Conservation (phyloP, 1,140 invertebrate genomes). For the Rhopalosiphum padi region DNA sequence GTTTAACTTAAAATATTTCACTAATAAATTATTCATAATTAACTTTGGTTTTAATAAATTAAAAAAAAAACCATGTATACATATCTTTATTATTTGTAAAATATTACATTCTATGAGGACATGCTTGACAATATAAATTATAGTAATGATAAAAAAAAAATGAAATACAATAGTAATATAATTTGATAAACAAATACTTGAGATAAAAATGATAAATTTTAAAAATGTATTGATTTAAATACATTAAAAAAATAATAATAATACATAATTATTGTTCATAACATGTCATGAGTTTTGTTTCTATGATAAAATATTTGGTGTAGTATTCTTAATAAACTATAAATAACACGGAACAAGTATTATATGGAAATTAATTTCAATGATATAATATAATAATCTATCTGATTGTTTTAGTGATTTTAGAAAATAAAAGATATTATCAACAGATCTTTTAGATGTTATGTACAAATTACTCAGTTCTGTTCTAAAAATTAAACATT, state of each 20-base stretch:
- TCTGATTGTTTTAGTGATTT: not conserved
- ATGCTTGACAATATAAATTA: not conserved
- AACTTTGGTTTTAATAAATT: conserved; percentile 18
- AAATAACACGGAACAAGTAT: not conserved
- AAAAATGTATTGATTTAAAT: not conserved
- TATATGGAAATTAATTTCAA: not conserved
- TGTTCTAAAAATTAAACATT: conserved; percentile 9
- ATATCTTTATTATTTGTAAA: not conserved
- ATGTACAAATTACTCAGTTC: conserved; percentile 42
- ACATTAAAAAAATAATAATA: not conserved
- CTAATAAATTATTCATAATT: not conserved
- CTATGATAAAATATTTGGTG: conserved; percentile 3
- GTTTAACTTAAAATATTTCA: not conserved
- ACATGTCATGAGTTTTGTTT: not conserved
- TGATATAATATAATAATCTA: not conserved
- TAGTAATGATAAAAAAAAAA: not conserved
- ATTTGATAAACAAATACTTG: not conserved
- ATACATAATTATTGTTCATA: not conserved
- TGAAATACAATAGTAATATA: not conserved
- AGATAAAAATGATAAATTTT: not conserved
- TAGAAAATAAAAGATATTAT: conserved; percentile 1
- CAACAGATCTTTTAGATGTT: not conserved
- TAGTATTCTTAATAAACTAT: conserved; percentile 4
- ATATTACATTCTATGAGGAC: not conserved
- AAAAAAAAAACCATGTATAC: not conserved